These are phyloP conservation scores for Lasioglossum oenotherae DNA, from an alignment of 2,888 invertebrate species.

Conservation along the genomic window DNA sequence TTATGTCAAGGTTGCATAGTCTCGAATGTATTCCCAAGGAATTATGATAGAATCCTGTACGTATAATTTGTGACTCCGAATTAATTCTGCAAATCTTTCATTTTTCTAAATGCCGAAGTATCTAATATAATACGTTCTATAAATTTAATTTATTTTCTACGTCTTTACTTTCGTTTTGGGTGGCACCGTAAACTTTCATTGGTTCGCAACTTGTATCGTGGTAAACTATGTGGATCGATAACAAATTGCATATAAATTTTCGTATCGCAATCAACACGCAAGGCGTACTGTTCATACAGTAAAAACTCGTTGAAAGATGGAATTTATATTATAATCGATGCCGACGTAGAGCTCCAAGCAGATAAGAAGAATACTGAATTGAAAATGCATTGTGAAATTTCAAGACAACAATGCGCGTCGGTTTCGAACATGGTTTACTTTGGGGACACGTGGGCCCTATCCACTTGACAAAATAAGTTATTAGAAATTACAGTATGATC, in stretches of 20 bases:
- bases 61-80: not conserved
- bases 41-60: not conserved
- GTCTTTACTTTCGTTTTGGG: not conserved
- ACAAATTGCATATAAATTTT: not conserved
- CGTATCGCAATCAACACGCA: not conserved
- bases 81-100: not conserved
- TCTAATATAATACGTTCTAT: not conserved
- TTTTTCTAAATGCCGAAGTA: not conserved
- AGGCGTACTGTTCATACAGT: not conserved
- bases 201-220: not conserved
- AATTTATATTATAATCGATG: not conserved
- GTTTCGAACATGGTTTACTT: constrained; percentile 1
- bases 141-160: not conserved
- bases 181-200: not conserved
- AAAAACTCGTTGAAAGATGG: not conserved
- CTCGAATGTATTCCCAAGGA: constrained; percentile 1
- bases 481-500: constrained; percentile 21
- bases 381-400: not conserved
- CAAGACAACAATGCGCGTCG: not conserved
- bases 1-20: constrained; percentile 21
- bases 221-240: not conserved
- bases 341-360: not conserved
- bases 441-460: constrained; percentile 6
- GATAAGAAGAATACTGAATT: not conserved
- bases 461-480: constrained; percentile 23